phyloP scores from a whole-genome alignment of 2,113 vertebrate genomes.

The Synchiropus splendidus region DNA sequence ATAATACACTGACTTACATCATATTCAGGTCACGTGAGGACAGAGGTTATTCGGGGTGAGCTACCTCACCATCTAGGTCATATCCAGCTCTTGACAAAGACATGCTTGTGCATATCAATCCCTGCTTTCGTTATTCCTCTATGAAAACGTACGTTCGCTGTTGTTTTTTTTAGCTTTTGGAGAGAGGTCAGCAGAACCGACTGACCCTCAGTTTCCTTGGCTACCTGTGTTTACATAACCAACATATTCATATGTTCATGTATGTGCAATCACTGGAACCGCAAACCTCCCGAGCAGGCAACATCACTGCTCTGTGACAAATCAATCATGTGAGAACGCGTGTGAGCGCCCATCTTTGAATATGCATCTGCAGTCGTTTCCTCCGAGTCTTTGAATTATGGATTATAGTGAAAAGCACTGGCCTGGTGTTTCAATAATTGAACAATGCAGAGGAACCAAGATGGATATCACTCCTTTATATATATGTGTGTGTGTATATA shows the following conservation, averaged over 20 bases:
- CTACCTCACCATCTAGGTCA: conserved; percentile 18
- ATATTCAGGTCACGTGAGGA: conserved; percentile 11
- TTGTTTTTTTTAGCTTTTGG: too few species aligned
- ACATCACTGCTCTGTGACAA: conserved; percentile 22
- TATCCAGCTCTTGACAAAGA: conserved; percentile 19
- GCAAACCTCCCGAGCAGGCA: conserved; percentile 19
- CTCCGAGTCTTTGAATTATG: conserved; percentile 38
- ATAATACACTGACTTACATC: not conserved
- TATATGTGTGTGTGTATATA: too few species aligned
- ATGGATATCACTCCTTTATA: too few species aligned
- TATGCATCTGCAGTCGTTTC: conserved; percentile 28
- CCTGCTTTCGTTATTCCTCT: conserved; percentile 7
- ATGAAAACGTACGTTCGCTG: conserved; percentile 7
- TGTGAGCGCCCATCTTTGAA: conserved; percentile 17
- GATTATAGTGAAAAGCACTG: conserved; percentile 22
- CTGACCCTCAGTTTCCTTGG: conserved; percentile 35
- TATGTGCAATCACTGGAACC: conserved; percentile 37
- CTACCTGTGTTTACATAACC: conserved; percentile 43
- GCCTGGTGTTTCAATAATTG: not conserved
- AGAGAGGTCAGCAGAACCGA: conserved; percentile 39
- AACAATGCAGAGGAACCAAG: conserved; percentile 8
- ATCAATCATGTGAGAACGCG: conserved; percentile 22
- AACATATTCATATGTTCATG: conserved; percentile 40
- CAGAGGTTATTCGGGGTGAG: conserved; percentile 31
- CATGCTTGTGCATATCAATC: conserved; percentile 49